Evolutionary conservation across 2,888 invertebrate species (phyloP), one percentile per base, ranked within the genome.

Genomic region (Phaedon cochleariae): DNA sequence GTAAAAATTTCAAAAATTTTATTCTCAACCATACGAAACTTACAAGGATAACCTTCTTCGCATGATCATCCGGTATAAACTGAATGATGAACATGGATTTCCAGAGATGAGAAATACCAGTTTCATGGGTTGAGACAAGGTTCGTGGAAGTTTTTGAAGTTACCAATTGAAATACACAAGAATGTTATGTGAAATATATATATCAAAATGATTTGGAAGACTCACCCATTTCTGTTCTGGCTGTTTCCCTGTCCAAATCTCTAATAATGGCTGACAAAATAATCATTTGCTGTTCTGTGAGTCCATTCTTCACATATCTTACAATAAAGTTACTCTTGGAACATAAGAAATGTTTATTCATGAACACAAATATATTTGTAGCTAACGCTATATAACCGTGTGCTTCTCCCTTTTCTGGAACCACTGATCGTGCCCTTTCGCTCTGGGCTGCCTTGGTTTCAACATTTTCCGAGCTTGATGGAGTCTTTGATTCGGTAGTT

Each of bases 171-270:
- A n/a, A n/a, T n/a, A n/a, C n/a, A n/a, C n/a, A n/a, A n/a, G n/a
- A n/a, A n/a, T n/a, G n/a, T n/a, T n/a, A n/a, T n/a, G n/a, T n/a
- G n/a, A n/a, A n/a, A n/a, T n/a, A n/a, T n/a, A n/a, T n/a, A 26
- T 26, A 26, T 41, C 45, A 21, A n/a, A 49, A 62, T 52, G 18
- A 34, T 52, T 46, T 22, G 46, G 15, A 41, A 41, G 17, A 54
- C 78, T 75, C 74, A 87, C 87, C 90, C 74, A 90, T 90, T 78
- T 95, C 95, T 4, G 93, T 92, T 60, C 93, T 86, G 5, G 94
- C 91, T 1, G 94, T 93, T 85, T 97, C 97, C 58, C 92, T 87
- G 83, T 97, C 97, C 59, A 97, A 86, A 82, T 97, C 97, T 76
- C 93, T 90, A 57, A 97, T 91, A 51, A 97, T 91, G 6, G 94